Evolutionary conservation across 2,113 vertebrate species (phyloP), one percentile per base, ranked within the genome.

Genomic region (Excalfactoria chinensis): DNA sequence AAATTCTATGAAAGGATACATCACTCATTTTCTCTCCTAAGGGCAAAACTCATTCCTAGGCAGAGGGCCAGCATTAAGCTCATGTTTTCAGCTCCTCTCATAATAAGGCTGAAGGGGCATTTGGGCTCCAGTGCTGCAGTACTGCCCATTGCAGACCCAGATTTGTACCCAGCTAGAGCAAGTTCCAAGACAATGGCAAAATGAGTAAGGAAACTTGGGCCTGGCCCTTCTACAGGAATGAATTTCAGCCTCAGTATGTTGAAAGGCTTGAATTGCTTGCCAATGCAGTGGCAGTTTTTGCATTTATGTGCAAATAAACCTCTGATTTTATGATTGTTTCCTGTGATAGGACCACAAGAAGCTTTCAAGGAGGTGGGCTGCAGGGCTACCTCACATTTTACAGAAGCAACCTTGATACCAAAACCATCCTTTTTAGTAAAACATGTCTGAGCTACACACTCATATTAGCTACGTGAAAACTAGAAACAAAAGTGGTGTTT

Each of bases 11-110:
- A 30, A 53, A 44, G 68, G 68, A 89, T 72, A 89, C 26, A 80
- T 75, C 41, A 84, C 86, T 92, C 40, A 69, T 75, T 85, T 90
- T 64, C 44, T 19, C 18, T 55, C 37, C 56, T 64, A 91, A 79
- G 84, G 85, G 72, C 70, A 87, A 96, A 95, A 96, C 94, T 92
- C 90, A 91, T 66, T 92, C 85, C 93, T 75, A 3, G 34, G 75
- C 58, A 72, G 62, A 92, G 70, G 75, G 68, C 46, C 86, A 94
- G n/a, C 56, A 77, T 23, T 80, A 67, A 71, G 35, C 8, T 85
- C 62, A 56, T 18, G 4, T 22, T 59, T 25, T 44, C 20, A 77
- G 30, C 13, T 76, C 48, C 35, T 79, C 28, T 85, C 44, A 35
- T 11, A 96, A 46, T 40, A 92, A 60, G 15, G 51, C 88, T 59